Base-by-base conservation (phyloP, 1,140 invertebrate genomes). In the Drosophila tani region DNA sequence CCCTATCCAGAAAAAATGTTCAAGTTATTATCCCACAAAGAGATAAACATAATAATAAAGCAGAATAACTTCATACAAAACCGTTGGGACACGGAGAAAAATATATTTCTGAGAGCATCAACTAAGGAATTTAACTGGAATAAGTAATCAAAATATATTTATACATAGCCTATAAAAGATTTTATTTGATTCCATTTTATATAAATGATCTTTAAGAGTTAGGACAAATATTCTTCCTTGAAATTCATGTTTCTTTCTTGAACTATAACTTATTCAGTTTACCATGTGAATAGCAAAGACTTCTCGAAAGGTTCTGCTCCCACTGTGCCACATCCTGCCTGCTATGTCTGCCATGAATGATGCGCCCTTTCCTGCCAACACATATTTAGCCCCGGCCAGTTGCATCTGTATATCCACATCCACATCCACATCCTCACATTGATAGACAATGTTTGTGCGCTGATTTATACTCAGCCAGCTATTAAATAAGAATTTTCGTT, bases 401-500 rank as follows among this genome's bases (percentile, higher is more conserved):
- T 73, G 69, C 67, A 73, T 49, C 45, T 56, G 43, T 21, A 24
- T 32, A 27, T 41, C 43, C 35, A 17, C 35, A 27, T 3, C 43
- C 29, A 35, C 50, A 55, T 55, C 32, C 51, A 21, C 46, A 38
- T 38, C 53, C 63, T 17, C 49, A 9, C 27, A 41, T 65, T 53
- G 51, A 70, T 51, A 82, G 86, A 80, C 83, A 75, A 79, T 79
- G 84, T 68, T 63, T 82, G 59, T 71, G 79, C 43, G 27, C 56
- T 82, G 80, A 68, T 82, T 82, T 73, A 80, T 74, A 66, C 65
- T 56, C 80, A 56, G 49, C 57, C 73, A 70, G 84, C 84, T 88
- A 83, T 87, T 88, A 87, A 87, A 88, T 83, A 88, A 74, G 73
- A 78, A 81, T 83, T 77, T 88, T 74, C 60, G 68, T 75, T 83